These are phyloP conservation scores for Drosophila pseudotalamancana DNA, from an alignment of 2,888 invertebrate genomes.

Conservation along the genomic window DNA sequence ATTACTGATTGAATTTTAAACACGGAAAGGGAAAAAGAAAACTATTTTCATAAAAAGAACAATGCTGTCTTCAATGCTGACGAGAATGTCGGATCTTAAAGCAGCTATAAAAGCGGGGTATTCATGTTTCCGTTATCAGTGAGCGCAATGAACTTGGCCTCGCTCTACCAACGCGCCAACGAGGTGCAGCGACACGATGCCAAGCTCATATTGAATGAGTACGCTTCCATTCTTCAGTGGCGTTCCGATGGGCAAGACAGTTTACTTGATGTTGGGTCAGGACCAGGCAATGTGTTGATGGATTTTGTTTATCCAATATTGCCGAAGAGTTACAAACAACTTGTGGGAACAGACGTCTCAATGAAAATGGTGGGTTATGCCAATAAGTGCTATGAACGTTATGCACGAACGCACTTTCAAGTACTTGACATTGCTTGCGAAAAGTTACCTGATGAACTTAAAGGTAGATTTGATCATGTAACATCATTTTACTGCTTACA, in stretches of 20 bases:
- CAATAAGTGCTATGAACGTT: constrained; percentile 85
- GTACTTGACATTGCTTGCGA: constrained; percentile 86
- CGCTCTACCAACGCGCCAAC: constrained; percentile 88
- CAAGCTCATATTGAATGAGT: constrained; percentile 87
- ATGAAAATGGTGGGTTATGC: constrained; percentile 89
- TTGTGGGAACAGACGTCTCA: constrained; percentile 89
- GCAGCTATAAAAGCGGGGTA: constrained; percentile 55
- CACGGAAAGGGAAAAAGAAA: too few species aligned
- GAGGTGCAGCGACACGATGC: constrained; percentile 89
- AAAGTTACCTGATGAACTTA: constrained; percentile 85
- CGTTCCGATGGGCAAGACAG: constrained; percentile 84
- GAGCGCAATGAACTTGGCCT: constrained; percentile 87
- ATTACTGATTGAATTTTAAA: too few species aligned
- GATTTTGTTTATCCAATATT: constrained; percentile 87
- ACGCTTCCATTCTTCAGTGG: constrained; percentile 86
- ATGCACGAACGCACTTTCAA: constrained; percentile 83
- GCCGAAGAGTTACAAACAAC: constrained; percentile 85
- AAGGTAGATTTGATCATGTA: constrained; percentile 87
- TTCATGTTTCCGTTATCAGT: constrained; percentile 43
- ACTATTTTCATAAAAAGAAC: too few species aligned
- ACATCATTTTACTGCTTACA: constrained; percentile 92
- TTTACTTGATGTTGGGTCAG: constrained; percentile 90
- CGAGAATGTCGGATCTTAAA: neutral
- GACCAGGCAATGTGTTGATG: constrained; percentile 89
- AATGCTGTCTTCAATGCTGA: constrained; percentile 36